Percentiles rank a stretch among this genome's conserved stretches.
phyloP scores from a whole-genome alignment of 2,113 vertebrate species.

The Cynocephalus volans region DNA sequence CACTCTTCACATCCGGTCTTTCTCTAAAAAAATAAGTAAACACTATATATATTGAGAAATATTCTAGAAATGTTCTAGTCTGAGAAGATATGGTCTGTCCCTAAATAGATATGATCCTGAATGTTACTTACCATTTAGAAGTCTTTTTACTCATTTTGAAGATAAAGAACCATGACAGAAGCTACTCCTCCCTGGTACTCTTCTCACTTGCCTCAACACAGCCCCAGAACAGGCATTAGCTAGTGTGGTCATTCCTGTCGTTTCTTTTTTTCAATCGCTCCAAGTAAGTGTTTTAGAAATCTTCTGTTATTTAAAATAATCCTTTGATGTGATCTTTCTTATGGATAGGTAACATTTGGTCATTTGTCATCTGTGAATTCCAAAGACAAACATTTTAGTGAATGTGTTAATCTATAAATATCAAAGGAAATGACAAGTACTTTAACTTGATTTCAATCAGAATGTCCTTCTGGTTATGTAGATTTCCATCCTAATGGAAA shows the following conservation, averaged over 20 bases:
- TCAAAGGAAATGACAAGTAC: neutral
- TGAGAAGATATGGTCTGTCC: neutral
- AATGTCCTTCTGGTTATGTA: neutral
- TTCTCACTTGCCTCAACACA: too few relatives aligned
- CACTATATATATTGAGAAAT: neutral
- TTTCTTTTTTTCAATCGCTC: neutral
- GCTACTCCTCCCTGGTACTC: too few relatives aligned
- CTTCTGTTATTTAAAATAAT: neutral
- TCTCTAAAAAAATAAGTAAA: neutral
- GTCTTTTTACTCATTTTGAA: neutral
- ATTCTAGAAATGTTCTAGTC: neutral
- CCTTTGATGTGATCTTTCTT: neutral
- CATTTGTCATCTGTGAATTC: slow-evolving; percentile 10
- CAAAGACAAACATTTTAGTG: neutral
- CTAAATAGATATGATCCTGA: neutral
- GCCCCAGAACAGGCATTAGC: too few relatives aligned
- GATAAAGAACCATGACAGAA: neutral
- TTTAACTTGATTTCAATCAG: slow-evolving; percentile 17
- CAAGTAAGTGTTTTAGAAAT: slow-evolving; percentile 40
- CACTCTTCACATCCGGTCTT: neutral
- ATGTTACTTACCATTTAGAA: neutral
- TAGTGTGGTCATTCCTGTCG: neutral
- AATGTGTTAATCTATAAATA: slow-evolving; percentile 27
- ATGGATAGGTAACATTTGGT: neutral
- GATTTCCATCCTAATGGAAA: neutral